These are phyloP conservation scores for Cololabis saira DNA, from an alignment of 2,113 vertebrate genomes.

Conservation along the genomic window DNA sequence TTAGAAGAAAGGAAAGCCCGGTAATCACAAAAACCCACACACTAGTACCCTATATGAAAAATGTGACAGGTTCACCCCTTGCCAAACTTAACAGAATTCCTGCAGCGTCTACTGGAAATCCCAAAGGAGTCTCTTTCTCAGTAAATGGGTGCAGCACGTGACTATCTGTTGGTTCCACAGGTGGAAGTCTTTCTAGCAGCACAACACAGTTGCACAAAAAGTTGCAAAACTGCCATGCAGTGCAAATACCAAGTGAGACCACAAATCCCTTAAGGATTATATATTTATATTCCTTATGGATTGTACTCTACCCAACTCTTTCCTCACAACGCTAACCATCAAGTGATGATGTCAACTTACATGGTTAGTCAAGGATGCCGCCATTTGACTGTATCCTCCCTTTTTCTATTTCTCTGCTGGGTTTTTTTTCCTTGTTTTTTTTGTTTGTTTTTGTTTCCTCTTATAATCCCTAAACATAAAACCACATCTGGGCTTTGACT, in stretches of 20 bases:
- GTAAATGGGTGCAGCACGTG: conserved; percentile 18
- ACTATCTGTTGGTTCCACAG: conserved; percentile 20
- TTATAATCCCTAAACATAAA: conserved; percentile 63
- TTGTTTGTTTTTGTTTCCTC: conserved; percentile 20
- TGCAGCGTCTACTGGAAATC: conserved; percentile 14
- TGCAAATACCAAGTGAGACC: conserved; percentile 31
- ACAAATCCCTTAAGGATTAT: conserved; percentile 32
- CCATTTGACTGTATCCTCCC: conserved; percentile 2
- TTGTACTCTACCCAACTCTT: conserved; percentile 37
- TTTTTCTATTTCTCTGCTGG: conserved; percentile 22
- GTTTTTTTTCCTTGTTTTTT: no score
- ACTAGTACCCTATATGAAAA: conserved; percentile 14
- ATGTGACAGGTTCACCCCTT: conserved; percentile 19
- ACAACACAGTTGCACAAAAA: background rate
- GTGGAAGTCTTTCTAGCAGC: conserved; percentile 8
- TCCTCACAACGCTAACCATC: conserved; percentile 22
- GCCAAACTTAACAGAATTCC: conserved; percentile 1
- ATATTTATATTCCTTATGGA: conserved; percentile 32
- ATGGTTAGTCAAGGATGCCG: conserved; percentile 33
- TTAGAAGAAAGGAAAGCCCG: conserved; percentile 2
- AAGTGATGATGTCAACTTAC: conserved; percentile 37
- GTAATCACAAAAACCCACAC: conserved; percentile 16
- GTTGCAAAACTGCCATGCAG: background rate
- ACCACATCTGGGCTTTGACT: conserved; percentile 47
- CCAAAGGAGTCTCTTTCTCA: conserved; percentile 13